Percentiles rank a stretch among this genome's conserved stretches.
Evolutionary conservation across 2,888 invertebrate genomes (phyloP).

Genomic region (Thymelicus acteon): DNA sequence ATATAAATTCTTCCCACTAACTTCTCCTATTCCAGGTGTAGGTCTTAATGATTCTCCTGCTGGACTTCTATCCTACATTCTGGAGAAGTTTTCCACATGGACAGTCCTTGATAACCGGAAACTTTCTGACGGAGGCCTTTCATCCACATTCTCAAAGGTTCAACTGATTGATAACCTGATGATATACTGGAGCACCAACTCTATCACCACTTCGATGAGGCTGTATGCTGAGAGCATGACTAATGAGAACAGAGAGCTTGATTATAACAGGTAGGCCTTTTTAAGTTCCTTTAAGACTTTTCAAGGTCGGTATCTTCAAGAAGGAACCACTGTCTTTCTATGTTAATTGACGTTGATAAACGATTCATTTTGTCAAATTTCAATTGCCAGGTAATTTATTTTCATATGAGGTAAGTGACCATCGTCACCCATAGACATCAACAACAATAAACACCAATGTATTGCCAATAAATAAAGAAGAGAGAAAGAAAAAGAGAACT

Average conservation of each 20-base stretch:
- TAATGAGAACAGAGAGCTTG: conserved; percentile 47
- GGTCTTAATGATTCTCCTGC: conserved; percentile 89
- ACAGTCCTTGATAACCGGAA: conserved; percentile 76
- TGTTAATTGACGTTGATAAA: too few relatives aligned
- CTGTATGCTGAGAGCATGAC: conserved; percentile 87
- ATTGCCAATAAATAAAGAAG: too few relatives aligned
- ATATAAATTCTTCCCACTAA: too few relatives aligned
- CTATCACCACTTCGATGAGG: conserved; percentile 89
- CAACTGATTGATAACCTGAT: conserved; percentile 73
- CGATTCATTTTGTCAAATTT: too few relatives aligned
- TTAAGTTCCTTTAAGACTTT: too few relatives aligned
- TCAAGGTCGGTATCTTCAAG: too few relatives aligned
- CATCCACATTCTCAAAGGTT: conserved; percentile 84
- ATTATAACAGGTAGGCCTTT: conserved; percentile 67
- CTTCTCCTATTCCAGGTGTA: conserved; percentile 51
- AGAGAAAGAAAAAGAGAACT: too few relatives aligned
- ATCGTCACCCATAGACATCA: too few relatives aligned
- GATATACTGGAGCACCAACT: conserved; percentile 91
- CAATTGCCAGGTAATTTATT: too few relatives aligned
- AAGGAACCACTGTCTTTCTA: too few relatives aligned
- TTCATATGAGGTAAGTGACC: too few relatives aligned
- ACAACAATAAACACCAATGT: too few relatives aligned
- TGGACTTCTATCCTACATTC: conserved; percentile 92
- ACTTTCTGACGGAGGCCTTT: conserved; percentile 88
- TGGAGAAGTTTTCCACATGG: conserved; percentile 94